Conservation (phyloP, 2,797 vertebrate genomes). For the Eulemur albifrons region DNA sequence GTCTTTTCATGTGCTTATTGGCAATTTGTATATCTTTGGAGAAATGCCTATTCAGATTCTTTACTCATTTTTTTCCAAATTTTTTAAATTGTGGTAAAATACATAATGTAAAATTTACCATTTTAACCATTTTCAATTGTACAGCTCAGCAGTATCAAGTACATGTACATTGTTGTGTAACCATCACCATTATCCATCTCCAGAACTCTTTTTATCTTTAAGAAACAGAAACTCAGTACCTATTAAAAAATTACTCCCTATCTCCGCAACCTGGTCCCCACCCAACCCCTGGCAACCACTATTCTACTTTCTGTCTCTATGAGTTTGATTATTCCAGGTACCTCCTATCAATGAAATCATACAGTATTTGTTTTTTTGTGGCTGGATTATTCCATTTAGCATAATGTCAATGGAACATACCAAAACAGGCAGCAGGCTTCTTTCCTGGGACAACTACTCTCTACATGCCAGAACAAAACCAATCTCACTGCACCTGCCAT, state of each 20-base stretch:
- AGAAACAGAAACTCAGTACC: not conserved
- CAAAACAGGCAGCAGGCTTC: not conserved
- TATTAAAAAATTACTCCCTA: not conserved
- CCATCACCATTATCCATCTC: not conserved
- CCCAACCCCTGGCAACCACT: not conserved
- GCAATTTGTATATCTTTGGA: not conserved
- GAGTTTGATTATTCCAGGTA: not conserved
- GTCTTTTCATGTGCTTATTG: not conserved
- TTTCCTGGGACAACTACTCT: not conserved
- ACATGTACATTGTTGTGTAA: not conserved
- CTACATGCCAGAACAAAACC: not conserved
- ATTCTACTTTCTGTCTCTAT: not conserved
- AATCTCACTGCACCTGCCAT: not conserved
- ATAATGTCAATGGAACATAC: not conserved
- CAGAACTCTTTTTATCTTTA: not conserved
- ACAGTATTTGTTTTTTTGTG: not conserved
- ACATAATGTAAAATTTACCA: not conserved
- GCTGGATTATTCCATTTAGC: not conserved
- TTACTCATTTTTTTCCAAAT: not conserved
- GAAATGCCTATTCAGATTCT: not conserved
- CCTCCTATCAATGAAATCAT: not conserved
- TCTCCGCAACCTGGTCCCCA: not conserved
- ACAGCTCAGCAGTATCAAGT: not conserved
- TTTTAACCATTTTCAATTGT: not conserved
- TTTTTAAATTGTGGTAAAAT: not conserved